Evolutionary conservation across 30 jellyfish, hydroid and myxozoan genomes (phyloP).

Genomic region (Aurelia coerulea): DNA sequence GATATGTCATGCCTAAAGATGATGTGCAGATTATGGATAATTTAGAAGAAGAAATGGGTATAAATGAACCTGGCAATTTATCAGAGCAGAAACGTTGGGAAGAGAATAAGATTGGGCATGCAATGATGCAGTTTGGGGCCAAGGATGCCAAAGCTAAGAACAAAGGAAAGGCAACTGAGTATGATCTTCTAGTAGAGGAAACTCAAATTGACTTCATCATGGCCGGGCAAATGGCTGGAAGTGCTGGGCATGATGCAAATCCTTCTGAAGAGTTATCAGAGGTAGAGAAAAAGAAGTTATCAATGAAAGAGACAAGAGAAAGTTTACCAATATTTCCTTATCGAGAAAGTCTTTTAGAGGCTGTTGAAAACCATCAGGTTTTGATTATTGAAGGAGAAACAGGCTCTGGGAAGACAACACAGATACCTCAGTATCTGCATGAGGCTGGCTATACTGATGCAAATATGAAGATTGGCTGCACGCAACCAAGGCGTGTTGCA

Average conservation of each 20-base stretch:
- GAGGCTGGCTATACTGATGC: constrained; percentile 98
- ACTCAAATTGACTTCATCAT: constrained; percentile 97
- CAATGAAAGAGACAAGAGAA: constrained; percentile 90
- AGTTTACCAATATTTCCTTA: constrained; percentile 91
- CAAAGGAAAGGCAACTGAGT: constrained; percentile 65
- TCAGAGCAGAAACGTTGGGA: constrained; percentile 99
- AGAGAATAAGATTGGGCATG: constrained; percentile 94
- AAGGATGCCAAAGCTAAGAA: constrained; percentile 84
- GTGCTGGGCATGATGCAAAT: constrained; percentile 50
- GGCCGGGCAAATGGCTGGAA: constrained; percentile 99
- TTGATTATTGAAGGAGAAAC: constrained; percentile 99
- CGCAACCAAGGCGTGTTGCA: constrained; percentile 99
- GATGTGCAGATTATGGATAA: constrained; percentile 87
- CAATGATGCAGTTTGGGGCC: constrained; percentile 98
- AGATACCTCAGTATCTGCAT: constrained; percentile 94
- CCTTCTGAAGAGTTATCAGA: constrained; percentile 34
- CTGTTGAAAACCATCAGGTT: constrained; percentile 94
- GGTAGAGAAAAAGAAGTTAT: constrained; percentile 63
- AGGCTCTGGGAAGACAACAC: constrained; percentile 99
- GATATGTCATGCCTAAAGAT: constrained; percentile 98
- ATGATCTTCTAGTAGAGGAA: constrained; percentile 94
- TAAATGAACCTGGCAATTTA: constrained; percentile 77
- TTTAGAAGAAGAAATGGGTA: constrained; percentile 83
- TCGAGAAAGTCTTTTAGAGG: constrained; percentile 87
- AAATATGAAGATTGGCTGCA: constrained; percentile 95